Conservation (phyloP, 2,797 vertebrate species). For the Discoglossus pictus region DNA sequence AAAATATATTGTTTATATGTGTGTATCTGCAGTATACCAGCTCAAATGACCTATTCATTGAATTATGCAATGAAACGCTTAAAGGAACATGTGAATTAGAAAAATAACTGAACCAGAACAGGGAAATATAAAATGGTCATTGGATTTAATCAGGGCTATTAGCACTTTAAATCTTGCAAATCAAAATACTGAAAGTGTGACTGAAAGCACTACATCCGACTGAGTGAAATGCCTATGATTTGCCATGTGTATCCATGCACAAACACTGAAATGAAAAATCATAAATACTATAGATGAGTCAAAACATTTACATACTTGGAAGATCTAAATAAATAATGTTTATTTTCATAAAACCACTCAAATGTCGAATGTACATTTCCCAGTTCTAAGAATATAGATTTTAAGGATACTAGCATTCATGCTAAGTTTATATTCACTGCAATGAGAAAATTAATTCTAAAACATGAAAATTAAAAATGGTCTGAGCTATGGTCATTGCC, state of each 20-base stretch:
- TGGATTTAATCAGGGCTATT: slow-evolving; percentile 4
- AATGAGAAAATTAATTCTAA: too few relatives aligned
- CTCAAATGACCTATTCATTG: slow-evolving; percentile 18
- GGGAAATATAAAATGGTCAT: slow-evolving; percentile 9
- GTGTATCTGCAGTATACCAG: slow-evolving; percentile 2
- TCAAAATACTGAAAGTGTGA: background rate
- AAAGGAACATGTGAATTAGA: background rate
- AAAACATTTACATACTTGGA: too few relatives aligned
- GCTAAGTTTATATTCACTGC: too few relatives aligned
- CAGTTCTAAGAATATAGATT: too few relatives aligned
- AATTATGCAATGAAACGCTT: slow-evolving; percentile 11
- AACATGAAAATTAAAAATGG: too few relatives aligned
- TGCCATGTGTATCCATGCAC: slow-evolving; percentile 1
- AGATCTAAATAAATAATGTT: too few relatives aligned
- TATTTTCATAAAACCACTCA: too few relatives aligned
- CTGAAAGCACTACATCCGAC: background rate
- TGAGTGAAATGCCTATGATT: slow-evolving; percentile 5
- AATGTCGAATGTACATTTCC: too few relatives aligned
- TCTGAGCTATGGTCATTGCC: too few relatives aligned
- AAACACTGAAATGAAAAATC: slow-evolving; percentile 5
- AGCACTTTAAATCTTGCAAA: background rate
- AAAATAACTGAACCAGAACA: slow-evolving; percentile 22
- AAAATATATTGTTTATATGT: too few relatives aligned
- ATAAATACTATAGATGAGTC: background rate
- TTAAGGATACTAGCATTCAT: too few relatives aligned